phyloP scores from a whole-genome alignment of 2,797 vertebrate genomes.

The Takifugu ocellatus region DNA sequence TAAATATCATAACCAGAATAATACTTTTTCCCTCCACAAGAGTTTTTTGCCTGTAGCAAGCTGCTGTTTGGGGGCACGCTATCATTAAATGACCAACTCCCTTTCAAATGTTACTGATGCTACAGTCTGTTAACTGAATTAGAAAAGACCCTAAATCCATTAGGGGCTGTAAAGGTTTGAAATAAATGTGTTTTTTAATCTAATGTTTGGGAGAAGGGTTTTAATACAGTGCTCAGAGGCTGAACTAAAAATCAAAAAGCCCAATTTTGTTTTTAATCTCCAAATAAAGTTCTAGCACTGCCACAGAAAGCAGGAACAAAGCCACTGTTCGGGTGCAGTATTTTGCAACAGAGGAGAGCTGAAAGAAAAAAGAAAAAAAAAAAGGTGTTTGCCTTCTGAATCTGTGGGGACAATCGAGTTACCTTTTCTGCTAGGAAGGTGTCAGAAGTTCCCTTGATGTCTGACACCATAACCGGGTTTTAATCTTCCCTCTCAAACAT shows the following conservation, averaged over 20 bases:
- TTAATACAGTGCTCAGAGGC: too few relatives aligned
- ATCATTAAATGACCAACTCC: too few relatives aligned
- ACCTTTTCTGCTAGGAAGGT: conserved; percentile 34
- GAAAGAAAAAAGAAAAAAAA: background rate
- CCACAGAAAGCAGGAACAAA: conserved; percentile 7
- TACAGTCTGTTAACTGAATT: too few relatives aligned
- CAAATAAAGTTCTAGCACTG: conserved; percentile 3
- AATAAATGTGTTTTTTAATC: background rate
- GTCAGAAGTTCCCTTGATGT: conserved; percentile 29
- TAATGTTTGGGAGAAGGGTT: background rate
- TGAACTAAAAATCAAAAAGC: too few relatives aligned
- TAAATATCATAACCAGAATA: too few relatives aligned
- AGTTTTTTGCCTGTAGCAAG: too few relatives aligned
- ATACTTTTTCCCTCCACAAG: too few relatives aligned
- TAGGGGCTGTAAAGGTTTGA: too few relatives aligned
- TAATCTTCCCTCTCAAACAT: conserved; percentile 30
- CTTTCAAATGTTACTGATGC: too few relatives aligned
- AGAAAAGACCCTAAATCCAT: too few relatives aligned
- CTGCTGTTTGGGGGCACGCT: too few relatives aligned
- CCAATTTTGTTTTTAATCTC: background rate
- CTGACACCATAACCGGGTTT: conserved; percentile 41
- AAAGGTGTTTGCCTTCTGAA: conserved; percentile 24
- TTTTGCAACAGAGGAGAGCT: conserved; percentile 19
- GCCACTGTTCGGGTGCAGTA: conserved; percentile 3
- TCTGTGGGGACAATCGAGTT: conserved; percentile 32